Base-by-base conservation (phyloP, 2,888 invertebrate genomes). In the Acanthosepion pharaonis region DNA sequence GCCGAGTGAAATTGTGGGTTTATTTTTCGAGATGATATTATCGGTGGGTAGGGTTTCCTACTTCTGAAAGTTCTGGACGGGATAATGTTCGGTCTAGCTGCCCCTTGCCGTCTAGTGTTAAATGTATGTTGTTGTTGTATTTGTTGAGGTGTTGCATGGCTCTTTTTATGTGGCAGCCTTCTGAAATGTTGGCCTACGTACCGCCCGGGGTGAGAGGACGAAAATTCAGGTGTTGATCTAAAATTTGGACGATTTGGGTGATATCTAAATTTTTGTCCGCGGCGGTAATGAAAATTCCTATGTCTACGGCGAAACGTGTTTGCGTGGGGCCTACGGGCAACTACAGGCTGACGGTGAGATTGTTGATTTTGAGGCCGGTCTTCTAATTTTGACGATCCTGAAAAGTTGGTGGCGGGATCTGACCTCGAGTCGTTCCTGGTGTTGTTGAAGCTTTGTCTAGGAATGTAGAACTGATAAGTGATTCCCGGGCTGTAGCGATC, bases 381-480 rank as follows among this genome's bases (percentile, higher is more conserved):
- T n/a, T 42, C 1, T 92, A 48, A 6, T 59, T 78, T 78, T 33
- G n/a, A 11, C 78, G n/a, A n/a, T 18, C 11, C n/a, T 8, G 78
- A 23, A 78, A 33, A 15, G 0, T 9, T 3, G 78, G n/a, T 25
- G 23, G 28, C 0, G 5, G 93, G 23, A 18, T 49, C 8, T 8
- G 28, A 8, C 5, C 6, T 15, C 11, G 49, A 42, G 49, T 93
- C 42, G 25, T 53, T n/a, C 6, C 2, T 93, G 28, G 48, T 25
- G 18, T 18, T 18, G 51, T 51, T 93, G n/a, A 96, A 95, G 94
- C 95, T 95, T 95, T 96, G 96, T 95, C 98, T 97, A 94, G 99
- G 98, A 95, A 99, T 98, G 96, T 98, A 98, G 97, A 99, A 99
- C 97, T 99, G 98, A 97, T 99, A 99, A 97, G 99, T 98, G 96